Base-by-base conservation (phyloP, 2,797 vertebrate genomes). In the Hirundo rustica region DNA sequence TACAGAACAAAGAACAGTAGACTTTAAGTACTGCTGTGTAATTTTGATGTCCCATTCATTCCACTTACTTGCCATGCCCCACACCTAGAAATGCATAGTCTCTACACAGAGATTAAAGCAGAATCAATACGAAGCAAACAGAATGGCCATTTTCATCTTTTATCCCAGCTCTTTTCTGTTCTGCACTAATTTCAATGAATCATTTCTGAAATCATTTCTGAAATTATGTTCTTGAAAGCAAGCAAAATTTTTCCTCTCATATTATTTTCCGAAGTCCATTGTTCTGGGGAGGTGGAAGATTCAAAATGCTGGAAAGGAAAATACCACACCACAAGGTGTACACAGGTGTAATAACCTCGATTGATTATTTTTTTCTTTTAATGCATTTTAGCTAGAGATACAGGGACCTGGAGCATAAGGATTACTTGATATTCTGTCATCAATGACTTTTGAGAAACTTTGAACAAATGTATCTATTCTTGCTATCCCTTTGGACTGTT, bases 211-310 rank as follows among this genome's bases (percentile, higher is more conserved):
- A 97, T 97, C 84, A 66, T 89, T 97, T 96, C 89, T 97, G 92
- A 97, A 97, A 97, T 97, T 96, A 94, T 91, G 90, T 95, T 98
- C 80, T 93, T 97, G 89, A 97, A 97, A 96, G 93, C 61, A 94
- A 91, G 55, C 87, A 40, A 71, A 34, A 73, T 94, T 95, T 92
- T 88, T 91, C 60, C 60, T 92, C 70, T 93, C 34, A 6, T 88
- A 74, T 93, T 95, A 91, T 95, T 96, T 97, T 97, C 83, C 96
- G 85, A 96, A 96, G 93, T 94, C 96, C 92, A 92, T 97, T 97
- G 94, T 97, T 98, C 96, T 97, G 96, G 57, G 87, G 71, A 91
- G 77, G 75, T 90, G n/a, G 95, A 96, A 96, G 86, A 94, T 84
- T 97, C 88, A 92, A 93, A 97, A 88, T 93, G 62, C 62, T 89